A percentile compares a stretch with the other conserved stretches of the same genome.
phyloP scores from a whole-genome alignment of 2,797 vertebrate genomes.

The Brachyrhaphis roseni region DNA sequence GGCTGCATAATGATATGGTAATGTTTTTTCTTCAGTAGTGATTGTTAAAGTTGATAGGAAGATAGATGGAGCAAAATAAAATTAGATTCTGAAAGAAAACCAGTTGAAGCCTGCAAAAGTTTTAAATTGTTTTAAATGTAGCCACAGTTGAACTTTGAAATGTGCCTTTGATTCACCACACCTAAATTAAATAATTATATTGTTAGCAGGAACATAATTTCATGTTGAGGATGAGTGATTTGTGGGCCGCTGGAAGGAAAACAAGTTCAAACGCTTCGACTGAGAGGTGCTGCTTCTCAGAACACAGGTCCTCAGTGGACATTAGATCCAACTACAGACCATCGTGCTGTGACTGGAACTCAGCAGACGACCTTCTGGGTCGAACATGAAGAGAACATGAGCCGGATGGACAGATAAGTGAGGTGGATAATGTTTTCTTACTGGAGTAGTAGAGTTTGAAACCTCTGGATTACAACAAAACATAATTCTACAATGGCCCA shows the following conservation, averaged over 20 bases:
- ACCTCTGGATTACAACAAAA: not conserved
- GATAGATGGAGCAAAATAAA: not conserved
- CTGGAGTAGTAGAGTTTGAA: not conserved
- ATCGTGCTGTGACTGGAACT: not conserved
- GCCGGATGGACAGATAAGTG: slow-evolving; percentile 21
- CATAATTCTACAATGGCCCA: not conserved
- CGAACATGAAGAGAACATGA: slow-evolving; percentile 3
- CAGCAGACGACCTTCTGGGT: not conserved
- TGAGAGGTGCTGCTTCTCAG: slow-evolving; percentile 67
- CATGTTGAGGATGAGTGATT: not conserved
- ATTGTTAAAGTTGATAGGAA: not conserved
- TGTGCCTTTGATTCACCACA: not conserved
- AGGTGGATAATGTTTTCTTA: slow-evolving; percentile 18
- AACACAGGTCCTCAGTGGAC: not conserved
- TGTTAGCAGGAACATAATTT: not conserved
- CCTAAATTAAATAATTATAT: not conserved
- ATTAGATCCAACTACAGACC: slow-evolving; percentile 18
- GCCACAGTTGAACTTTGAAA: not conserved
- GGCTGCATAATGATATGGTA: too few relatives aligned
- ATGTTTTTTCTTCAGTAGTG: too few relatives aligned
- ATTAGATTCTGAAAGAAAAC: not conserved
- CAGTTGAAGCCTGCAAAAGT: not conserved
- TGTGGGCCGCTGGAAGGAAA: slow-evolving; percentile 89
- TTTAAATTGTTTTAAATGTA: not conserved
- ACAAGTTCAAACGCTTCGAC: slow-evolving; percentile 93